phyloP scores from a whole-genome alignment of 2,113 vertebrate genomes.

The Alouatta palliata region DNA sequence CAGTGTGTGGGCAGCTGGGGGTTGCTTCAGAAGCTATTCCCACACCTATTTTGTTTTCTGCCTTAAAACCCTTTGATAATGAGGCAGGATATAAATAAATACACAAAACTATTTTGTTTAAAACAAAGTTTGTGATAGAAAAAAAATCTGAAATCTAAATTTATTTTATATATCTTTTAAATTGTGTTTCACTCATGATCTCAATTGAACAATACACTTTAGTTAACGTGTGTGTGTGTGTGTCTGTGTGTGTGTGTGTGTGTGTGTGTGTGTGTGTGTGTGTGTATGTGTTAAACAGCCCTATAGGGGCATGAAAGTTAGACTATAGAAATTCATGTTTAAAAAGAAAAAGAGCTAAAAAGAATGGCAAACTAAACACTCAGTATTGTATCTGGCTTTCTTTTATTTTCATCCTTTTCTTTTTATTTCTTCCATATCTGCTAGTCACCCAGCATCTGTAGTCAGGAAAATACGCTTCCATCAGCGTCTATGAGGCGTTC shows the following conservation, averaged over 20 bases:
- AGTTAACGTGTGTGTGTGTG: neutral
- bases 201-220: neutral
- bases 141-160: neutral
- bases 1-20: rapidly evolving
- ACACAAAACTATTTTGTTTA: neutral
- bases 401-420: neutral
- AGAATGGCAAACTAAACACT: rapidly evolving
- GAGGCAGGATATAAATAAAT: neutral
- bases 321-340: neutral
- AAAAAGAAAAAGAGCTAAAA: neutral
- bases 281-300: neutral
- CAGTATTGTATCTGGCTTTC: neutral
- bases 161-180: neutral
- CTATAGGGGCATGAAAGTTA: neutral
- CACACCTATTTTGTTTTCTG: neutral
- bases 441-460: neutral
- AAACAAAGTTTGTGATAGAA: neutral
- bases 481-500: rapidly evolving
- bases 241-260: neutral
- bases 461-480: rapidly evolving
- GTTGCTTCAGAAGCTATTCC: rapidly evolving
- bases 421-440: neutral
- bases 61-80: neutral
- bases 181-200: neutral
- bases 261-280: neutral